Conservation (phyloP, 2,888 invertebrate genomes). For the Metalampra italica region DNA sequence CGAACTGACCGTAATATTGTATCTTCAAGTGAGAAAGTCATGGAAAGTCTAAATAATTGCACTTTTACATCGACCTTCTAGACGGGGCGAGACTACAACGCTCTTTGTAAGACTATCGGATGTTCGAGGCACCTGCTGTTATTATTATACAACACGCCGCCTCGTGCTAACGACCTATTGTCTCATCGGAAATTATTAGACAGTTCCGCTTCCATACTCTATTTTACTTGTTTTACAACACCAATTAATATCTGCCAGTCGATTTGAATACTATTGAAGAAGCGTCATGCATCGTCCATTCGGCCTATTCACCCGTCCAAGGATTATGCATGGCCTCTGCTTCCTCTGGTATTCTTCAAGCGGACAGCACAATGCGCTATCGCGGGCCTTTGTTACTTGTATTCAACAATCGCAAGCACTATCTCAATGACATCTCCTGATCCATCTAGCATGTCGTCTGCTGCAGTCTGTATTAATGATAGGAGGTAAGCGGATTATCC, state of each 20-base stretch:
- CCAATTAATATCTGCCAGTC: constrained; percentile 7
- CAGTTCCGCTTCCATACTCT: constrained; percentile 13
- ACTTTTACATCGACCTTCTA: background rate
- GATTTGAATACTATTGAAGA: constrained; percentile 2
- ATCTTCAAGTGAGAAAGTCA: no score
- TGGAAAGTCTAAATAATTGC: background rate
- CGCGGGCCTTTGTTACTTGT: constrained; percentile 50
- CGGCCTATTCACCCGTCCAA: constrained; percentile 56
- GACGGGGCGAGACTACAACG: background rate
- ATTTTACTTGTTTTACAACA: background rate
- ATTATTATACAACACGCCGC: constrained; percentile 4
- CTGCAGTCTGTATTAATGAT: background rate
- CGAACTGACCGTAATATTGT: no score
- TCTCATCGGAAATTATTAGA: constrained; percentile 35
- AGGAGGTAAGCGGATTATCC: background rate
- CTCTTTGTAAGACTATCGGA: background rate
- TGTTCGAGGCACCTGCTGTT: background rate
- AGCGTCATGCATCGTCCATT: constrained; percentile 2
- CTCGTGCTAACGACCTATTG: constrained; percentile 39
- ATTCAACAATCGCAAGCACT: constrained; percentile 44
- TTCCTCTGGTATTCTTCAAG: constrained; percentile 61
- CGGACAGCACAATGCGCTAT: constrained; percentile 67
- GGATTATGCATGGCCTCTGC: constrained; percentile 58
- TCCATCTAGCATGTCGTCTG: constrained; percentile 36
- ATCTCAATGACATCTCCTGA: constrained; percentile 71